Evolutionary conservation across 2,888 invertebrate genomes (phyloP).

Genomic region (Scaptomyza cyrtandrae): DNA sequence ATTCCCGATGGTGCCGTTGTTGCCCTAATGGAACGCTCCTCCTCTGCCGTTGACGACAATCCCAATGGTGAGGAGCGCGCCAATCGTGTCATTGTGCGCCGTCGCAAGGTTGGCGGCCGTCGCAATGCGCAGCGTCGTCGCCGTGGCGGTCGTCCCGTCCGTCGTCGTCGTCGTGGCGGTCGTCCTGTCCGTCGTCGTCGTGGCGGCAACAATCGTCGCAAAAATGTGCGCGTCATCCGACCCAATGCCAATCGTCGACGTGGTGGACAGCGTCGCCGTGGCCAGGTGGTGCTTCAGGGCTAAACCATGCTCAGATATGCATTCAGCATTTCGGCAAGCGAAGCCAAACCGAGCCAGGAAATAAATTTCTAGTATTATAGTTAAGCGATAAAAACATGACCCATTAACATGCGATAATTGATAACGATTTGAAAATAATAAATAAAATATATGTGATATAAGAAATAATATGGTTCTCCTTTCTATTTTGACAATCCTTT

Average conservation of each 20-base stretch:
- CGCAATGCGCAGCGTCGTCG: slow-evolving; percentile 66
- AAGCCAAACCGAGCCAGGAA: neutral
- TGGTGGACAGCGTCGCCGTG: slow-evolving; percentile 60
- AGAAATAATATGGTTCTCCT: slow-evolving; percentile 20
- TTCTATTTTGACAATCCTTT: too few species aligned
- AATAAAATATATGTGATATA: slow-evolving; percentile 62
- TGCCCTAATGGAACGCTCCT: slow-evolving; percentile 73
- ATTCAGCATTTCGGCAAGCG: too few species aligned
- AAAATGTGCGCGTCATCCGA: slow-evolving; percentile 59
- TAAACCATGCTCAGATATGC: slow-evolving; percentile 12
- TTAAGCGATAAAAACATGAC: slow-evolving; percentile 48
- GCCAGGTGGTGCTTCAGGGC: slow-evolving; percentile 53
- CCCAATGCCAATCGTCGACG: slow-evolving; percentile 56
- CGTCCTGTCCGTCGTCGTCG: slow-evolving; percentile 41
- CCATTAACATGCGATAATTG: slow-evolving; percentile 39
- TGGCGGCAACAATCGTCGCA: slow-evolving; percentile 45
- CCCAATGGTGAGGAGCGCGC: slow-evolving; percentile 73
- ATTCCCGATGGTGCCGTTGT: slow-evolving; percentile 82
- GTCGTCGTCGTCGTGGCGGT: slow-evolving; percentile 46
- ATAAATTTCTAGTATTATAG: slow-evolving; percentile 73
- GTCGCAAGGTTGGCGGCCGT: slow-evolving; percentile 65
- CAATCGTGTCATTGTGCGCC: slow-evolving; percentile 76
- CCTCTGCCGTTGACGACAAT: slow-evolving; percentile 1
- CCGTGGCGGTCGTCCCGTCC: slow-evolving; percentile 38
- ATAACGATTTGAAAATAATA: slow-evolving; percentile 55